Evolutionary conservation across 2,113 vertebrate species (phyloP).

Genomic region (Dermatemys mawii): DNA sequence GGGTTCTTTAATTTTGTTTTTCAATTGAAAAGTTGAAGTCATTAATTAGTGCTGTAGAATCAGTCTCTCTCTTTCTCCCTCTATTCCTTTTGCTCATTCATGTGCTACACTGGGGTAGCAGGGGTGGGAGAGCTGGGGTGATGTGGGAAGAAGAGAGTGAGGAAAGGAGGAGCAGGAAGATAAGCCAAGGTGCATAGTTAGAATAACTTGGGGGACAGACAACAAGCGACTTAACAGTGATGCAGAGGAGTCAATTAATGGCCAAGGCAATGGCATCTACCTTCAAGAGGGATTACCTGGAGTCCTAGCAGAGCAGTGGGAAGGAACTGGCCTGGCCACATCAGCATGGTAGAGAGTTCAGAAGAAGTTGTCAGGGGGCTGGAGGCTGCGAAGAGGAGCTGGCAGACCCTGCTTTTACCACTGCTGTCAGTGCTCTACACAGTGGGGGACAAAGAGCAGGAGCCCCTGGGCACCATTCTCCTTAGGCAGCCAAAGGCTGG

Average conservation of each 20-base stretch:
- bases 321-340: neutral
- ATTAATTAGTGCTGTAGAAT: neutral
- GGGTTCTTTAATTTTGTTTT: neutral
- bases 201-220: neutral
- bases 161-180: neutral
- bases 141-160: rapidly evolving
- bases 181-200: neutral
- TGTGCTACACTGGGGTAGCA: neutral
- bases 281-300: neutral
- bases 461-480: neutral
- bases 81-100: neutral
- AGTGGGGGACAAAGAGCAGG: neutral
- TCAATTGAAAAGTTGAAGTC: neutral
- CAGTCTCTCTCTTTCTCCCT: neutral
- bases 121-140: too few species aligned
- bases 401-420: neutral
- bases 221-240: neutral
- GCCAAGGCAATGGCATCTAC: neutral
- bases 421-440: neutral
- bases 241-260: neutral
- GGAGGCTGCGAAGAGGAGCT: neutral
- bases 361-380: neutral
- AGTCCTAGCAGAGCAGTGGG: neutral
- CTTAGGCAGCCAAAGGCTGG: neutral
- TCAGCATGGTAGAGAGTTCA: neutral